These are phyloP conservation scores for Etheostoma cragini DNA, from an alignment of 2,113 vertebrate species.

Conservation along the genomic window DNA sequence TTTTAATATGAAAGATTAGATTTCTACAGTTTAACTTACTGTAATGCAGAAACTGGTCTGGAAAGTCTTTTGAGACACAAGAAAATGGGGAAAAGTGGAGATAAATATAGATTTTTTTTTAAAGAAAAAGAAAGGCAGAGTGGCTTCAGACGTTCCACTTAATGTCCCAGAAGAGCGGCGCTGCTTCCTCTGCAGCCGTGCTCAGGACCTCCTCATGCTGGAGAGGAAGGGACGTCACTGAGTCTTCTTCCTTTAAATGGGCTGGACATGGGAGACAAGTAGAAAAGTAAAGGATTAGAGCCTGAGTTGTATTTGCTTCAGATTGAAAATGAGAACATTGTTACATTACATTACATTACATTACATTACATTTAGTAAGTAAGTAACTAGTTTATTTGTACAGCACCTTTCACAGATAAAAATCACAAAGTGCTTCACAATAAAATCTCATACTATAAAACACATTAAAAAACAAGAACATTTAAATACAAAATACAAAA, in stretches of 20 bases:
- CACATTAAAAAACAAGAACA: too few species aligned
- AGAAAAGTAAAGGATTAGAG: not conserved
- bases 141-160: constrained; percentile 68
- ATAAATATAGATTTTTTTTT: not conserved
- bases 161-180: constrained; percentile 69
- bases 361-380: too few species aligned
- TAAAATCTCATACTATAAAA: too few species aligned
- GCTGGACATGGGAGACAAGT: not conserved
- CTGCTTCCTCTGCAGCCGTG: constrained; percentile 54
- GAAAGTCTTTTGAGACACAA: constrained; percentile 1
- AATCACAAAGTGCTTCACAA: too few species aligned
- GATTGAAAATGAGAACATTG: too few species aligned
- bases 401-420: too few species aligned
- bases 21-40: not conserved
- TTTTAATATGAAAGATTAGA: constrained; percentile 2
- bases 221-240: constrained; percentile 28
- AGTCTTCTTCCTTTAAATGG: constrained; percentile 36
- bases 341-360: too few species aligned
- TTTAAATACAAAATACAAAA: too few species aligned
- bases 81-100: not conserved
- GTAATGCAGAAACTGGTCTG: constrained; percentile 1
- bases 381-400: too few species aligned
- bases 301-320: not conserved
- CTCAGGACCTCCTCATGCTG: constrained; percentile 30
- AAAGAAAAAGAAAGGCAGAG: constrained; percentile 1